Conservation (phyloP, 53 echinoderm and acorn worm genomes). For the Patiria pectinifera region DNA sequence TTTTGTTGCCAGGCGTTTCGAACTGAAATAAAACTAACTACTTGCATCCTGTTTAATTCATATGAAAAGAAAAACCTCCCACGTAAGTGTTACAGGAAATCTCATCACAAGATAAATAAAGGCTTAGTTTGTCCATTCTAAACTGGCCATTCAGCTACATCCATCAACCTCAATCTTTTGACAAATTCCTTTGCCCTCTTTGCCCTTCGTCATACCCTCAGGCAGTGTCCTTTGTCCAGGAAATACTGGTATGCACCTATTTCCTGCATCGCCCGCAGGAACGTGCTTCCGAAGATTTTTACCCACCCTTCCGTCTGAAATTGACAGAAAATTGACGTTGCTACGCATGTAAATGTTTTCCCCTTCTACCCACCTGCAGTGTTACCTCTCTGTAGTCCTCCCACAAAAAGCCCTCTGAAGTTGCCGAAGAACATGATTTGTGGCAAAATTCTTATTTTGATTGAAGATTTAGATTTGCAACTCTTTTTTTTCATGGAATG, state of each 20-base stretch:
- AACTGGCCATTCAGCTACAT: not conserved
- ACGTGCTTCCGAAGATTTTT: constrained; percentile 48
- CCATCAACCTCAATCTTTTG: constrained; percentile 42
- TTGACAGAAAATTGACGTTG: constrained; percentile 13
- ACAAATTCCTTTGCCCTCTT: constrained; percentile 31
- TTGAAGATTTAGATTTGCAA: constrained; percentile 38
- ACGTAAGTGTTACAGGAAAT: constrained; percentile 48
- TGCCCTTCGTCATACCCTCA: not conserved
- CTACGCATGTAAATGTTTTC: constrained; percentile 14
- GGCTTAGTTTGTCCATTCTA: constrained; percentile 50
- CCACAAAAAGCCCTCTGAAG: constrained; percentile 24
- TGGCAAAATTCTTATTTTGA: constrained; percentile 29
- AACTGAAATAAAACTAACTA: too few species aligned
- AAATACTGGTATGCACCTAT: constrained; percentile 36
- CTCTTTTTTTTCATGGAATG: not conserved
- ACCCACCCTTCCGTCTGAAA: not conserved
- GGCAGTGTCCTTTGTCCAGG: constrained; percentile 42
- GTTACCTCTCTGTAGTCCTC: not conserved
- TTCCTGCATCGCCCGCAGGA: constrained; percentile 25
- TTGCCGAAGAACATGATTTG: constrained; percentile 43
- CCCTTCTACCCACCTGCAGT: constrained; percentile 11
- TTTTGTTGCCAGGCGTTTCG: not conserved
- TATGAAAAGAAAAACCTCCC: not conserved
- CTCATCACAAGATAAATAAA: constrained; percentile 55
- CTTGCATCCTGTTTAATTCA: not conserved